Conservation (phyloP, 2,888 invertebrate genomes). For the Pachycephus smyrnensis region DNA sequence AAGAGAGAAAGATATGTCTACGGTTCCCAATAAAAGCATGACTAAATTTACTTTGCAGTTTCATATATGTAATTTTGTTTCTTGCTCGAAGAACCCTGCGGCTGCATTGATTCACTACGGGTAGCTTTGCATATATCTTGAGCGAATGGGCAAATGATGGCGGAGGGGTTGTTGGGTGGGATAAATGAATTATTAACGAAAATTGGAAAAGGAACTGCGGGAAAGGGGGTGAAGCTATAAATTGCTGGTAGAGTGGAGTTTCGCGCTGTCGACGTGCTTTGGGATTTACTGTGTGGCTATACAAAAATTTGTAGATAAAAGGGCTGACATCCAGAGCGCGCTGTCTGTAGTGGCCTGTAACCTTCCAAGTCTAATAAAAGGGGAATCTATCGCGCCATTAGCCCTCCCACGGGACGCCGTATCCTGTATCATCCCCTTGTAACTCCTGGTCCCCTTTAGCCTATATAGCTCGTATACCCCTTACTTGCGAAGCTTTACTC, state of each 20-base stretch:
- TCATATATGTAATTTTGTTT: background rate
- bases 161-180: background rate
- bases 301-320: slow-evolving; percentile 10
- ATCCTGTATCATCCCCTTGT: slow-evolving; percentile 20
- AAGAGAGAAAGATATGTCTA: background rate
- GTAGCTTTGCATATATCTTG: background rate
- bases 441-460: slow-evolving; percentile 9
- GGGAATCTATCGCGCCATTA: slow-evolving; percentile 27
- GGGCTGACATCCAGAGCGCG: slow-evolving; percentile 5
- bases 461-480: background rate
- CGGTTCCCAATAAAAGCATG: background rate
- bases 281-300: slow-evolving; percentile 1
- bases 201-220: background rate
- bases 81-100: background rate
- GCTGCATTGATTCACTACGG: background rate
- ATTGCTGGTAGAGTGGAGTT: background rate
- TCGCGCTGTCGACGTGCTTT: background rate
- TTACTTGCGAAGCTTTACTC: background rate
- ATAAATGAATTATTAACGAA: background rate
- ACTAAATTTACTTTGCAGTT: background rate
- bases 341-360: slow-evolving; percentile 12
- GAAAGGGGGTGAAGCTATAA: background rate
- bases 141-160: background rate
- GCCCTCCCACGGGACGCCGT: slow-evolving; percentile 17
- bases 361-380: slow-evolving; percentile 26